Percentiles rank a stretch among this genome's conserved stretches.
phyloP scores from a whole-genome alignment of 2,113 vertebrate species.

The Progne subis region DNA sequence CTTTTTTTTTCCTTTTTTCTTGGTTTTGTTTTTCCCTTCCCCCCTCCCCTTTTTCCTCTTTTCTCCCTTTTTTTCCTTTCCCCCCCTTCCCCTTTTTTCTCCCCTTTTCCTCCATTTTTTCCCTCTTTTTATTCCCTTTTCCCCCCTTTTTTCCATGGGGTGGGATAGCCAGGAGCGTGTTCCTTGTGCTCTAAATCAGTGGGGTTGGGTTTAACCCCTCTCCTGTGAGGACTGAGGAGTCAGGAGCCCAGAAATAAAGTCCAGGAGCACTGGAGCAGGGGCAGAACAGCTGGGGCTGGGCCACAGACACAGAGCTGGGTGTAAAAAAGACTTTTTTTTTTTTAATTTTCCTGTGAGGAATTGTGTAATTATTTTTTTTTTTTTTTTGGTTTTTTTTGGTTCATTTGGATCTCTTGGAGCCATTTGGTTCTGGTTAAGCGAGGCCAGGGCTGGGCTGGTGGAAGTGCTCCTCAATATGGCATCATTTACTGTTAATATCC shows the following conservation, averaged over 20 bases:
- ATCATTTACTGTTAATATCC: conserved; percentile 36
- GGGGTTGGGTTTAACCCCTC: background rate
- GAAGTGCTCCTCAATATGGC: conserved; percentile 33
- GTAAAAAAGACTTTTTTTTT: background rate
- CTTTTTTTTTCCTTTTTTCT: fast-evolving
- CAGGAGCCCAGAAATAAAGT: background rate
- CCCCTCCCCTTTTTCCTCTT: no score
- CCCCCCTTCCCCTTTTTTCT: fast-evolving
- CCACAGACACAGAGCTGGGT: background rate
- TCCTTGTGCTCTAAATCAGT: background rate
- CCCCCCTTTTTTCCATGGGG: fast-evolving
- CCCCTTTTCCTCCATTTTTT: no score
- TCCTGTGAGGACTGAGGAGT: background rate
- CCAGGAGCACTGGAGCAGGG: background rate
- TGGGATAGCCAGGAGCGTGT: background rate
- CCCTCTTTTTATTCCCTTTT: no score
- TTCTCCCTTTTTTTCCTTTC: no score
- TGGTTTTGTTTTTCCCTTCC: no score
- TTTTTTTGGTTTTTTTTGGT: background rate
- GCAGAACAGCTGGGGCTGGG: background rate
- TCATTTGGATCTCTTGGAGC: background rate
- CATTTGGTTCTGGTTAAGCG: conserved; percentile 6
- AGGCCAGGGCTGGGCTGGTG: background rate
- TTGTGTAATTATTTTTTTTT: background rate
- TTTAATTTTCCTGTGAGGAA: background rate